Evolutionary conservation across 1,140 invertebrate genomes (phyloP), one percentile per base, ranked within the genome.

Genomic region (Littorina saxatilis): DNA sequence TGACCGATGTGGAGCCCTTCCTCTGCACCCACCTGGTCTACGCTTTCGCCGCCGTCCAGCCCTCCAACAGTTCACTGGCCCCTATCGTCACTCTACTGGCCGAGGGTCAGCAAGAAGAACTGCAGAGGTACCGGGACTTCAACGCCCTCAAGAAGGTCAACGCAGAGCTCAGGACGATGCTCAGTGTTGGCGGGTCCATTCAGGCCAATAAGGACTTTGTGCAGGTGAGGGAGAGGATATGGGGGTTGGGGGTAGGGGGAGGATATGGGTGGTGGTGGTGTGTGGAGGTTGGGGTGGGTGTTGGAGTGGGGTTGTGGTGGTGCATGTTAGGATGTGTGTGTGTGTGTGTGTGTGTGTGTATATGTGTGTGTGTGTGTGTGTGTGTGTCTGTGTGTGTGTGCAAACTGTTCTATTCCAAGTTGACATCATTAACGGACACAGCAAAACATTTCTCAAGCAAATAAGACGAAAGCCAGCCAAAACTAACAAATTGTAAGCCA

Each of bases 11-110:
- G 4, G 95, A 96, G 39, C 94, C 95, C 0, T 94, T 93, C 15
- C 94, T 95, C 87, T 98, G 97, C 92, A 96, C 96, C 7, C 96
- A 97, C 90, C 90, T 97, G 7, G 94, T 97, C 72, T 97, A 97
- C 88, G 95, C 95, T 20, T 96, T 95, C 84, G 95, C 96, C 1
- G 94, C 94, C 7, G 86, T 96, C 86, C 95, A 97, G 39, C 80
- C 66, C 39, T 78, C 84, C 76, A 40, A 58, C 55, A 43, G n/a
- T 58, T 37, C 55, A 13, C 76, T 78, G 35, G 55, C n/a, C 29
- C 76, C 76, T 4, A 9, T 78, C 55, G 58, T 66, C 76, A 78
- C 76, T 7, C 76, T 17, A 15, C 55, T 40, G 52, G 58, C 84
- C 66, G 75, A 81, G 29, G 68, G 43, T 0, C 70, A 17, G 27